Conservation (phyloP, 2,888 invertebrate genomes). For the Microdon myrmicae region DNA sequence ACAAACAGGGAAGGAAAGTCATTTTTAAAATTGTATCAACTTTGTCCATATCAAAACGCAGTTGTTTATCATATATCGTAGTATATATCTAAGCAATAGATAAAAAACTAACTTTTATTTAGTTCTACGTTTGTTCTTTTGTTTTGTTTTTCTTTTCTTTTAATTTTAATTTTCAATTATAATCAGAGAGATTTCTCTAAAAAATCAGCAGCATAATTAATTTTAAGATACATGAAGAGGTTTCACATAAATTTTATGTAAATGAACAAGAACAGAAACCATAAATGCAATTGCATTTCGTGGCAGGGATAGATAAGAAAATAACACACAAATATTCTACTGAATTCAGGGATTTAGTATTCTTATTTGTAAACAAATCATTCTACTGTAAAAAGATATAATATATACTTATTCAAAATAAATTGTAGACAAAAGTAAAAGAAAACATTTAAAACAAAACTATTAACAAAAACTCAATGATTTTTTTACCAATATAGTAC, state of each 20-base stretch:
- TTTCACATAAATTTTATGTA: conserved; percentile 42
- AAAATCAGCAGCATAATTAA: too few relatives aligned
- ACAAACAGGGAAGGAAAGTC: too few relatives aligned
- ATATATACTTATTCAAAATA: conserved; percentile 9
- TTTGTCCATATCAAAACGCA: too few relatives aligned
- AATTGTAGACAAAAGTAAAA: conserved; percentile 44
- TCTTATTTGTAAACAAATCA: conserved; percentile 46
- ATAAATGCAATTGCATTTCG: conserved; percentile 45
- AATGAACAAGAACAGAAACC: conserved; percentile 28
- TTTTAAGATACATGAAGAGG: too few relatives aligned
- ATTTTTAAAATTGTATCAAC: too few relatives aligned
- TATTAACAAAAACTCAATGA: conserved; percentile 64
- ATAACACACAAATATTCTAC: conserved; percentile 28
- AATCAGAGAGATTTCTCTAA: too few relatives aligned
- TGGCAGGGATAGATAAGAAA: conserved; percentile 32
- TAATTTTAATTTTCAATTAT: too few relatives aligned
- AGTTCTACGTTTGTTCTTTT: too few relatives aligned
- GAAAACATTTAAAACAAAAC: conserved; percentile 22
- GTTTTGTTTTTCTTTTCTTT: too few relatives aligned
- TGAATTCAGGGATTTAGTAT: conserved; percentile 45
- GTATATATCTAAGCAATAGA: too few relatives aligned
- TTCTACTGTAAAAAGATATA: conserved; percentile 36
- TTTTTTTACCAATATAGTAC: conserved; percentile 68
- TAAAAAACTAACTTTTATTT: too few relatives aligned
- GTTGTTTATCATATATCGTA: too few relatives aligned